Percentiles rank a stretch among this genome's conserved stretches.
phyloP scores from a whole-genome alignment of 2,797 vertebrate genomes.

The Threskiornis aethiopicus region DNA sequence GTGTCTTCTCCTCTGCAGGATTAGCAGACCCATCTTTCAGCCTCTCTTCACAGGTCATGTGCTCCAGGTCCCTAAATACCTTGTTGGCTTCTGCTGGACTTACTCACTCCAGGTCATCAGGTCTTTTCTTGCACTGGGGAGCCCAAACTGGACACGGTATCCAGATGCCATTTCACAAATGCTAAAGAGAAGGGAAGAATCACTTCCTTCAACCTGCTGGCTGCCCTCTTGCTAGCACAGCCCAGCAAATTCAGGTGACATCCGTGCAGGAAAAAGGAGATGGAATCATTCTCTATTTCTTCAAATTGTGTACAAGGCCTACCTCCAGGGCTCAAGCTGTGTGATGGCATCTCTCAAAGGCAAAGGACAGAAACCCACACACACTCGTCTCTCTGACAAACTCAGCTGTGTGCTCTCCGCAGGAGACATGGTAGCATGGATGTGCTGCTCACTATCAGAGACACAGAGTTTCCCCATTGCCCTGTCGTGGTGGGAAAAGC shows the following conservation, averaged over 20 bases:
- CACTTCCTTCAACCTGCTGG: neutral
- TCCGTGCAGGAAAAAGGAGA: neutral
- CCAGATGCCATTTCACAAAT: neutral
- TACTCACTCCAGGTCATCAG: neutral
- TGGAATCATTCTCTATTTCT: neutral
- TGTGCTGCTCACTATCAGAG: accelerated
- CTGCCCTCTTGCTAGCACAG: neutral
- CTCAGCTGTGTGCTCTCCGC: neutral
- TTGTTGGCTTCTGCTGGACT: neutral
- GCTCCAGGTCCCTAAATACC: neutral
- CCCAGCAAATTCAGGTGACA: neutral
- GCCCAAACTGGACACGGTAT: neutral
- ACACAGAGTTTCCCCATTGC: too few species aligned
- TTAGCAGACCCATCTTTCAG: neutral
- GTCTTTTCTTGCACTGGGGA: neutral
- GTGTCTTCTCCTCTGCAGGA: neutral
- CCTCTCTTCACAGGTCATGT: neutral
- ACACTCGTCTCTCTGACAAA: neutral
- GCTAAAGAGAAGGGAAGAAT: neutral
- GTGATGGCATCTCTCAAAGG: neutral
- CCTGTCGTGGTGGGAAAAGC: neutral
- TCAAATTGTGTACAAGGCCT: neutral
- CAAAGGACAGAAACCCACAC: neutral
- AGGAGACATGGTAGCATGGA: neutral
- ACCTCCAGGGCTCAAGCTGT: accelerated